Conservation (phyloP, 2,113 vertebrate genomes). For the Cebidichthys violaceus region DNA sequence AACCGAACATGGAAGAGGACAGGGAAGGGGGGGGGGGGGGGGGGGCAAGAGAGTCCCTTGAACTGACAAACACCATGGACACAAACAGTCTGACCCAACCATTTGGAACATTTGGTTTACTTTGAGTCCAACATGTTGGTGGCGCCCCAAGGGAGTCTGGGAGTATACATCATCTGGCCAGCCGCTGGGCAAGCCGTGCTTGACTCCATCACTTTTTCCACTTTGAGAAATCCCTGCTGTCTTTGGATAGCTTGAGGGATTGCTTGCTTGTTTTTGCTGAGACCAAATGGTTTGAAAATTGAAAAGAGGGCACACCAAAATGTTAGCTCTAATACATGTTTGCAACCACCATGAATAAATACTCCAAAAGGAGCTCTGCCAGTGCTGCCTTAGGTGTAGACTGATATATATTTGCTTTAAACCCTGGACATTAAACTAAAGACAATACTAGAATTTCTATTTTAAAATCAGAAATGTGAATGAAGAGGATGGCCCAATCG, state of each 20-base stretch:
- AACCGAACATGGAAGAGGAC: slow-evolving; percentile 12
- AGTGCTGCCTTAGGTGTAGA: slow-evolving; percentile 7
- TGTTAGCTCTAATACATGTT: slow-evolving; percentile 38
- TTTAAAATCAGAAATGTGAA: neutral
- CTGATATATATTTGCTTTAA: neutral
- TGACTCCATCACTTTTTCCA: slow-evolving; percentile 65
- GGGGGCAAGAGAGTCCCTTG: slow-evolving; percentile 14
- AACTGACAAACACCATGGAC: slow-evolving; percentile 41
- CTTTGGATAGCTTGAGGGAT: slow-evolving; percentile 48
- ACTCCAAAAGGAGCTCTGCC: slow-evolving; percentile 4
- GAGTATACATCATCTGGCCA: slow-evolving; percentile 59
- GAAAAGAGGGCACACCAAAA: slow-evolving; percentile 41
- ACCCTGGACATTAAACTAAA: slow-evolving; percentile 13
- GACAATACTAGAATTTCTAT: neutral
- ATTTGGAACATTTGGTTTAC: slow-evolving; percentile 37
- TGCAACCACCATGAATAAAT: slow-evolving; percentile 45
- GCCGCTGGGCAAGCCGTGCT: slow-evolving; percentile 58
- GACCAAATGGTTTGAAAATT: slow-evolving; percentile 48
- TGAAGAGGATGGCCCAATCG: neutral
- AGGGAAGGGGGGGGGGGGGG: neutral
- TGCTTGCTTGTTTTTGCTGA: slow-evolving; percentile 52
- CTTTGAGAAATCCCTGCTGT: slow-evolving; percentile 60
- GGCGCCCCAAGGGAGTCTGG: slow-evolving; percentile 52
- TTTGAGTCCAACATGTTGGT: slow-evolving; percentile 44
- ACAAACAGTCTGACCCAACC: slow-evolving; percentile 41